Conservation (phyloP, 2,888 invertebrate genomes). For the Euphydryas editha region DNA sequence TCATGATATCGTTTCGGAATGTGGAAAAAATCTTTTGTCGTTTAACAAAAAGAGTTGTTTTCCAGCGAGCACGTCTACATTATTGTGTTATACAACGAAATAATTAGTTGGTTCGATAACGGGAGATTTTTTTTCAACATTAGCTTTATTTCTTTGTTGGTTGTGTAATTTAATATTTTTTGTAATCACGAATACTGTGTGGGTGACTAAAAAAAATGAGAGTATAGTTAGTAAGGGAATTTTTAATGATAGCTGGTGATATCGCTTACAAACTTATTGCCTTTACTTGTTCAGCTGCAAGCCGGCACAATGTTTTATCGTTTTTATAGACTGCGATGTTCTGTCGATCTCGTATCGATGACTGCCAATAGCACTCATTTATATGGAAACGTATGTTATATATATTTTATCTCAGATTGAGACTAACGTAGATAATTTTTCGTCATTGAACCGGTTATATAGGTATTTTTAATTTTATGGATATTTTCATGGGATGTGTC, state of each 20-base stretch:
- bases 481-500: background rate
- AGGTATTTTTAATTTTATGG: background rate
- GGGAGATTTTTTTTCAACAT: slow-evolving; percentile 68
- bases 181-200: slow-evolving; percentile 66
- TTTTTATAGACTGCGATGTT: slow-evolving; percentile 2
- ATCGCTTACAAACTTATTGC: slow-evolving; percentile 46
- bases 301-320: background rate
- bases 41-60: slow-evolving; percentile 75
- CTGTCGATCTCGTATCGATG: background rate
- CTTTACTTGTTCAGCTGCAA: slow-evolving; percentile 13
- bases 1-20: slow-evolving; percentile 67
- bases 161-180: slow-evolving; percentile 81
- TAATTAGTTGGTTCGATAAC: slow-evolving; percentile 79
- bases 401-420: background rate
- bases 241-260: slow-evolving; percentile 48
- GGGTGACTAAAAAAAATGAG: slow-evolving; percentile 62
- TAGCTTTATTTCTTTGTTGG: slow-evolving; percentile 70
- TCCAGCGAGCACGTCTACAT: slow-evolving; percentile 71
- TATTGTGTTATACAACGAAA: slow-evolving; percentile 74
- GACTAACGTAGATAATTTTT: background rate
- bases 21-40: slow-evolving; percentile 70
- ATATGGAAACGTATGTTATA: background rate
- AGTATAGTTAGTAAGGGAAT: slow-evolving; percentile 59
- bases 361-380: slow-evolving; percentile 1
- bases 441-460: background rate